Evolutionary conservation across 1,140 invertebrate species (phyloP), one percentile per base, ranked within the genome.

Genomic region (Diorhabda sublineata): DNA sequence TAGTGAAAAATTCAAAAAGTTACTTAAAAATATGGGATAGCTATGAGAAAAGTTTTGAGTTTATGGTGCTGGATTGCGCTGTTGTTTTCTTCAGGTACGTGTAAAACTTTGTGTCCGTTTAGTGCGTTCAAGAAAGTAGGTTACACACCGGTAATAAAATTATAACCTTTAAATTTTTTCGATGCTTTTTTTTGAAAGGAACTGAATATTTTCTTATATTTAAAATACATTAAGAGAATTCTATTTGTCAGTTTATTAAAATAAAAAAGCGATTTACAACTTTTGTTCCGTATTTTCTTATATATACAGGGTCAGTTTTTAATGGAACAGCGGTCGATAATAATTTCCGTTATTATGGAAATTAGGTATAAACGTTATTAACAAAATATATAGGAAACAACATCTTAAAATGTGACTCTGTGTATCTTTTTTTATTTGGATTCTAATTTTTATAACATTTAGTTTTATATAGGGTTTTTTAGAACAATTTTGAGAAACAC

Each of bases 31-130:
- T 66, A 74, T 74, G 73, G 73, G 73, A 62, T 68, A 74, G 71
- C 71, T 70, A 74, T 74, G 71, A 74, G 66, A 63, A 70, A 66
- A 66, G 64, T 62, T 52, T 68, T 67, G 64, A 59, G 69, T 42
- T 44, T 72, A 64, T 74, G 73, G 73, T 72, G 73, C 73, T 74
- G 73, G 70, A 72, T 61, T 60, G 71, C 73, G 70, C 73, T 72
- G n/a, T 69, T 74, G 52, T 65, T 74, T 43, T 67, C 66, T n/a
- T 44, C 47, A 60, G 26, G 11, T 43, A 43, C 5, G n/a, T n/a
- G 3, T 11, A 63, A 42, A 5, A 42, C 44, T 3, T 45, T 42
- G 42, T 3, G 8, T 11, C 8, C 26, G 6, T 63, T 3, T 11
- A 2, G 9, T 42, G 45, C 26, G 9, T 63, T 45, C 7, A 3